Evolutionary conservation across 2,797 vertebrate species (phyloP), one percentile per base, ranked within the genome.

Genomic region (Etheostoma perlongum): DNA sequence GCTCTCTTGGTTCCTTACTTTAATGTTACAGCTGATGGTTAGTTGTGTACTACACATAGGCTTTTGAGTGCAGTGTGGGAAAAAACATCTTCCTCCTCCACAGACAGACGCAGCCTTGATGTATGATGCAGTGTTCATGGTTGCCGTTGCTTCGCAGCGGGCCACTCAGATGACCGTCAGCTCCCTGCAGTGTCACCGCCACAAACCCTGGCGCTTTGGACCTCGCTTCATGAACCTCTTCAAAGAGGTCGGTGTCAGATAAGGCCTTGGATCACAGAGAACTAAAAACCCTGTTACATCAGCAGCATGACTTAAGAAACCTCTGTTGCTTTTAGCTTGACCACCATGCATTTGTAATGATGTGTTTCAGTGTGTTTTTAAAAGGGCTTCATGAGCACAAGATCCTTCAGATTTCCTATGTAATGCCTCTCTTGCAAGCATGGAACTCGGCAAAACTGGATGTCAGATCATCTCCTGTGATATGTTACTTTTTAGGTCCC

Each of bases 181-280:
- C 94, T 99, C 98, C 83, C 93, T 99, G 51, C 98, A 99, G 92
- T 99, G 98, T 91, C 97, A 99, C 92, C 95, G 97, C 36, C 98
- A 99, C 92, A 98, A 98, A 80, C 97, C 98, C 0, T 99, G 98
- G 98, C 96, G 97, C 77, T 99, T 98, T 21, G 98, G 98, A 74
- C 96, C 96, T 0, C 93, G 97, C 67, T 99, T 98, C 88, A 99
- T 99, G 96, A 98, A 96, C 87, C 93, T 98, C 61, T 98, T 99
- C 91, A 98, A 97, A 91, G 97, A 98, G 96, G 98, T 95, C 91
- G 95, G 96, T 84, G 16, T 64, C 23, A 23, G 42, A 55, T 42
- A 40, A 69, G 27, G 19, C 61, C 49, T 44, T 1, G 2, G 11
- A 46, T 62, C 19, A 10, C 30, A 65, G 30, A 15, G 11, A 63